Evolutionary conservation across 1,140 invertebrate species (phyloP), one percentile per base, ranked within the genome.

Genomic region (Nasonia giraulti): DNA sequence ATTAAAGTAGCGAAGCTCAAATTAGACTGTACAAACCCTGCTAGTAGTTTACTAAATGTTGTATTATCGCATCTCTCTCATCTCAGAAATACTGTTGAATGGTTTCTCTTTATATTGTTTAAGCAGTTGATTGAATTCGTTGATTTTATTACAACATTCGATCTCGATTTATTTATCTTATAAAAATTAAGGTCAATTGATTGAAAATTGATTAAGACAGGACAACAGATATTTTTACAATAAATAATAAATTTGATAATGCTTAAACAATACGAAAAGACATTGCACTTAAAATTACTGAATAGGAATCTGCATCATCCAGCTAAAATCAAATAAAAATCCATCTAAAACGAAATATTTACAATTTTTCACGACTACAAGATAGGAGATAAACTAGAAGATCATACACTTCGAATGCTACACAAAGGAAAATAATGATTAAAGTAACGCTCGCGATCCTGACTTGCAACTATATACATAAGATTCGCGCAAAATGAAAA

Each of bases 381-480:
- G 12, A 74, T 75, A 80, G 11, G 50, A 78, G 12, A 10, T 40
- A 74, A 40, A 80, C 66, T 55, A 74, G 50, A 44, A 78, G 20
- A 50, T 14, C 68, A 79, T 76, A 62, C 33, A 33, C 44, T 82
- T 37, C 76, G 68, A 77, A 76, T 69, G 75, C 73, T 78, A 47
- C 33, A 23, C 2, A 83, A 27, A 83, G 40, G 71, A 17, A 69
- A 75, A 80, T 44, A 14, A 12, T 40, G 50, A 33, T 69, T 37
- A 17, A 68, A 80, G 66, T 69, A 17, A 31, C 20, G 10, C 4
- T 31, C 33, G 47, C 66, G 55, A 62, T 79, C 87, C 86, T 86
- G 82, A 82, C 80, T 87, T 86, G 82, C 86, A 86, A 87, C 84
- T 88, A 88, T 89, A 86, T 88, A 88, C 87, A 89, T 17, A 87